A percentile compares a stretch with the other conserved stretches of the same genome.
Evolutionary conservation across 1,140 invertebrate species (phyloP).

Genomic region (Globodera rostochiensis): DNA sequence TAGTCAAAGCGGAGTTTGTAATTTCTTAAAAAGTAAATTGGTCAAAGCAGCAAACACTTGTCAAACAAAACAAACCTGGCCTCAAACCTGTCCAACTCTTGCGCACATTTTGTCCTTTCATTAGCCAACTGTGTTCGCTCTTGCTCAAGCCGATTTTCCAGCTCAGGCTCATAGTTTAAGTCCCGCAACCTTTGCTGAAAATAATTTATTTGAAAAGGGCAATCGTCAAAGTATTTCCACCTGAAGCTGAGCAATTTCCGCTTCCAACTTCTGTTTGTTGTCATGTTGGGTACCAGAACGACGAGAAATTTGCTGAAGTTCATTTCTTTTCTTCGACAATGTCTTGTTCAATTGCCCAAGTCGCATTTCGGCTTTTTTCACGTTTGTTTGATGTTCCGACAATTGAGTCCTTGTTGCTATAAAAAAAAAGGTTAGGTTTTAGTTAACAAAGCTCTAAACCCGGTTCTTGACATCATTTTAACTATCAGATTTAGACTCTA

Average conservation of each 20-base stretch:
- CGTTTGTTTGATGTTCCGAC: constrained; percentile 43
- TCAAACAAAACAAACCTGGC: constrained; percentile 17
- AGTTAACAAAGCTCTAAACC: too few species aligned
- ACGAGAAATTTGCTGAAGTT: constrained; percentile 16
- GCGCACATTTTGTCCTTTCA: constrained; percentile 16
- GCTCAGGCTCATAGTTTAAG: constrained; percentile 30
- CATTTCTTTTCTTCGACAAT: constrained; percentile 31
- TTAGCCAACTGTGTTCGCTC: constrained; percentile 19
- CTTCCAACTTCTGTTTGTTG: constrained; percentile 30
- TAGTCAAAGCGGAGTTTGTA: constrained; percentile 66
- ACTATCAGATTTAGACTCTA: too few species aligned
- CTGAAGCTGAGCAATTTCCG: constrained; percentile 29
- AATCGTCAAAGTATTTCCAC: not conserved
- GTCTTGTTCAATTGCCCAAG: constrained; percentile 26
- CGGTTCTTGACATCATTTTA: too few species aligned
- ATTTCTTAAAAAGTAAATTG: constrained; percentile 22
- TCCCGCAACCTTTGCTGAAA: constrained; percentile 17
- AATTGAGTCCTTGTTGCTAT: constrained; percentile 36
- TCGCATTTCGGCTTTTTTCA: constrained; percentile 37
- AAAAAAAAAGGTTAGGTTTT: not conserved
- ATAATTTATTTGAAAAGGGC: not conserved
- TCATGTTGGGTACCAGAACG: constrained; percentile 18
- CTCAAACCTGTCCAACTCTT: constrained; percentile 31
- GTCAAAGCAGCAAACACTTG: not conserved
- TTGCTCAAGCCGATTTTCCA: constrained; percentile 29